Conservation (phyloP, 2,113 vertebrate genomes). For the Paedocypris sp. region DNA sequence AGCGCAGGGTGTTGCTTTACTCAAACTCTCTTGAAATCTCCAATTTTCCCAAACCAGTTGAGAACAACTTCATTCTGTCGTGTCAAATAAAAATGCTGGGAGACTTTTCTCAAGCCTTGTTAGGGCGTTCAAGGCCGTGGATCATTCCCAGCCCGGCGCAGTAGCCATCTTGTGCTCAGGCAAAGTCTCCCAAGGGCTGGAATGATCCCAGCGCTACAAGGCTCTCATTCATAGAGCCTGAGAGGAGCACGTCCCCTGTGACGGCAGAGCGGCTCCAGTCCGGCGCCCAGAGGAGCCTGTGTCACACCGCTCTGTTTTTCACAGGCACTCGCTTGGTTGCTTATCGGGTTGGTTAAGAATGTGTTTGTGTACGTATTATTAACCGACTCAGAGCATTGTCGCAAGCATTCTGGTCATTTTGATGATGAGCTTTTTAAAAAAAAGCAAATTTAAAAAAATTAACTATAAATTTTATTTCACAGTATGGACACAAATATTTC, state of each 20-base stretch:
- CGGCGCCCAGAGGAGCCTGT: constrained; percentile 10
- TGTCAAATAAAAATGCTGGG: neutral
- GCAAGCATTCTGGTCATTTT: too few relatives aligned
- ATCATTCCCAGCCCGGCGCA: neutral
- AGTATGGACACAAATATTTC: too few relatives aligned
- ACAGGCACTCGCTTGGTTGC: neutral
- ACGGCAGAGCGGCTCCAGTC: constrained; percentile 13
- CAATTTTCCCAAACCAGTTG: too few relatives aligned
- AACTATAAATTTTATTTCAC: too few relatives aligned
- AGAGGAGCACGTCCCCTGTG: constrained; percentile 13
- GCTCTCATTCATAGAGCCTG: constrained; percentile 20
- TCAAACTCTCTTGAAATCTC: neutral
- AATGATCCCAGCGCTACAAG: constrained; percentile 14
- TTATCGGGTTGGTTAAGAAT: too few relatives aligned
- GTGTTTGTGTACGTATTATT: too few relatives aligned
- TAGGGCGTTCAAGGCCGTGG: neutral
- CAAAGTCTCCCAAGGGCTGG: constrained; percentile 18
- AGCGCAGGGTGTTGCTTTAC: too few relatives aligned
- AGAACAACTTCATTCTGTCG: constrained; percentile 2
- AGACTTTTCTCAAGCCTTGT: neutral
- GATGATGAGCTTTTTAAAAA: too few relatives aligned
- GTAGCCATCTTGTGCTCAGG: constrained; percentile 25
- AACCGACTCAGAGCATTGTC: too few relatives aligned
- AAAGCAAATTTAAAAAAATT: too few relatives aligned
- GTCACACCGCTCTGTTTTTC: constrained; percentile 5